Conservation (phyloP, 2,888 invertebrate species). For the Leptopilina drosophilae region DNA sequence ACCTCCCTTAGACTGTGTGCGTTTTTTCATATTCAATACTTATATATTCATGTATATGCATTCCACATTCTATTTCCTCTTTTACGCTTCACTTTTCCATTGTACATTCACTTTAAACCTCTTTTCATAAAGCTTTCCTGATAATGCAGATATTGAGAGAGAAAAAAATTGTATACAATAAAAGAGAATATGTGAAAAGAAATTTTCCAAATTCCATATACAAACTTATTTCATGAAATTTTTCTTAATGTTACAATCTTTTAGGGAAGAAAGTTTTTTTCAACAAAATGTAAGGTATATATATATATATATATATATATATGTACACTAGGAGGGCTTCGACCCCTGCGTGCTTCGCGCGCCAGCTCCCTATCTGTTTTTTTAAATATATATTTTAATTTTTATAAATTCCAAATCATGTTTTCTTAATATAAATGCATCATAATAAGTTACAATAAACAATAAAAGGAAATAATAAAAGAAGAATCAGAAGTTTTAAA, state of each 20-base stretch:
- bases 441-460: too few species aligned
- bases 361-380: too few species aligned
- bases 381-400: too few species aligned
- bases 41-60: neutral
- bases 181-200: neutral
- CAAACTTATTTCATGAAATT: neutral
- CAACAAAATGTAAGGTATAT: neutral
- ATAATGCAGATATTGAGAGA: conserved; percentile 11
- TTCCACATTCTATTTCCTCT: conserved; percentile 7
- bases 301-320: too few species aligned
- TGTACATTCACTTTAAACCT: conserved; percentile 3
- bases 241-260: neutral
- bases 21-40: conserved; percentile 4
- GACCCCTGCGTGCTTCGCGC: too few species aligned
- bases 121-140: conserved; percentile 13
- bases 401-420: too few species aligned
- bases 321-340: too few species aligned
- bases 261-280: neutral
- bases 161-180: neutral
- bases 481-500: too few species aligned
- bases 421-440: too few species aligned
- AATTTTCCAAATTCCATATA: neutral
- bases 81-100: conserved; percentile 6
- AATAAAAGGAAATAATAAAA: too few species aligned
- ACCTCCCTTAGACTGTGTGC: neutral